Percentiles rank a stretch among this genome's conserved stretches.
Conservation (phyloP, 1,140 invertebrate genomes). For the Lepidotrigona ventralis region DNA sequence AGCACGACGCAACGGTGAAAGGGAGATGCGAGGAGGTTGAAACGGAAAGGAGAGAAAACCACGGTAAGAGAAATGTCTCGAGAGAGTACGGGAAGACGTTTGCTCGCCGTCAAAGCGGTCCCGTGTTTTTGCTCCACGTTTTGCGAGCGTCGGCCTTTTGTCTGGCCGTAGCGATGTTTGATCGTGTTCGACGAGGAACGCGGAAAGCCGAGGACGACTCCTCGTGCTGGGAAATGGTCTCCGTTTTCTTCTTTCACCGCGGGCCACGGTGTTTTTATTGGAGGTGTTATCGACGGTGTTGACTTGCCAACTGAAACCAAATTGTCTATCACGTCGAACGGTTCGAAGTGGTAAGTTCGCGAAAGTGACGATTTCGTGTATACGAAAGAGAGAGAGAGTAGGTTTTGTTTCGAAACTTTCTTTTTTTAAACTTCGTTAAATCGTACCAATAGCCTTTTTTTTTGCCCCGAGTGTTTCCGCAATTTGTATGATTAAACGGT, state of each 20-base stretch:
- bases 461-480: neutral
- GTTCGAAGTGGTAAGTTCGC: neutral
- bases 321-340: neutral
- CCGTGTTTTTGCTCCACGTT: neutral
- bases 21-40: neutral
- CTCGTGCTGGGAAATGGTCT: neutral
- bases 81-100: neutral
- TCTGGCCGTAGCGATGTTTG: constrained; percentile 1
- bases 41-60: neutral
- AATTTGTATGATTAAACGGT: neutral
- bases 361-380: neutral
- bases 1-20: neutral
- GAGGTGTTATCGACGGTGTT: neutral
- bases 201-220: no score
- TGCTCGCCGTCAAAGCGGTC: neutral
- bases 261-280: neutral
- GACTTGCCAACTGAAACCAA: neutral
- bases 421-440: neutral
- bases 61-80: constrained; percentile 9
- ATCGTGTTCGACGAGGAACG: constrained; percentile 3
- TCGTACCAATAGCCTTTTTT: neutral
- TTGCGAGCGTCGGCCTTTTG: neutral
- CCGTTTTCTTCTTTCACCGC: neutral
- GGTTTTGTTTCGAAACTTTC: no score
- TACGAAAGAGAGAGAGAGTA: no score